Conservation (phyloP, 1,140 invertebrate species). For the Elymnias hypermnestra region DNA sequence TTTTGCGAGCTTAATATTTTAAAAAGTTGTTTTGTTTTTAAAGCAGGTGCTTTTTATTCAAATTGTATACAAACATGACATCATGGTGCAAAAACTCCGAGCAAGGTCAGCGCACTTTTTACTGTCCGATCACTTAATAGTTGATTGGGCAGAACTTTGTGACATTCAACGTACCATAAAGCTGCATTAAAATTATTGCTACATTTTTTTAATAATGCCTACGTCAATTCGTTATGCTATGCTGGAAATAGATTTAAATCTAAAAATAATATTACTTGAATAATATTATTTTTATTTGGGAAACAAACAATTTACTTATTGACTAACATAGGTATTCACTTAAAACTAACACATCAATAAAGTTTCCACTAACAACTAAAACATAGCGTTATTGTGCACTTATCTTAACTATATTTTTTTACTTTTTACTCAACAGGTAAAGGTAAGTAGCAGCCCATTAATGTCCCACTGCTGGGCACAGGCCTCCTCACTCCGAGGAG, state of each 20-base stretch:
- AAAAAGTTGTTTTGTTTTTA: not conserved
- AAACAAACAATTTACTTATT: no score
- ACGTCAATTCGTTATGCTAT: not conserved
- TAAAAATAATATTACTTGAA: no score
- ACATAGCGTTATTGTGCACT: no score
- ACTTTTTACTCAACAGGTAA: no score
- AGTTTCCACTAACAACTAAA: no score
- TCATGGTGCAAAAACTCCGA: conserved; percentile 11
- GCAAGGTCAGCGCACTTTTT: conserved; percentile 6
- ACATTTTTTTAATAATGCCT: not conserved
- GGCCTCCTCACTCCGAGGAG: no score
- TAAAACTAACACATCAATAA: no score
- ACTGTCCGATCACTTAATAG: not conserved
- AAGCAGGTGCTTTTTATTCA: conserved; percentile 5
- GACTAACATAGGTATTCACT: no score
- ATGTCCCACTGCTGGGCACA: no score
- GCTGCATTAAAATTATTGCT: not conserved
- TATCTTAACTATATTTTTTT: no score
- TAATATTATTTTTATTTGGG: no score
- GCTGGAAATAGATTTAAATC: not conserved
- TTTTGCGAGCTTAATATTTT: not conserved
- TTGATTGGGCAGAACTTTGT: not conserved
- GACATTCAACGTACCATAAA: conserved; percentile 1
- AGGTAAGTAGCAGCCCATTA: no score
- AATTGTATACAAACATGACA: conserved; percentile 11